A percentile compares a stretch with the other conserved stretches of the same genome.
These are phyloP conservation scores for Pithys albifrons DNA, from an alignment of 2,113 vertebrate genomes.

Conservation along the genomic window DNA sequence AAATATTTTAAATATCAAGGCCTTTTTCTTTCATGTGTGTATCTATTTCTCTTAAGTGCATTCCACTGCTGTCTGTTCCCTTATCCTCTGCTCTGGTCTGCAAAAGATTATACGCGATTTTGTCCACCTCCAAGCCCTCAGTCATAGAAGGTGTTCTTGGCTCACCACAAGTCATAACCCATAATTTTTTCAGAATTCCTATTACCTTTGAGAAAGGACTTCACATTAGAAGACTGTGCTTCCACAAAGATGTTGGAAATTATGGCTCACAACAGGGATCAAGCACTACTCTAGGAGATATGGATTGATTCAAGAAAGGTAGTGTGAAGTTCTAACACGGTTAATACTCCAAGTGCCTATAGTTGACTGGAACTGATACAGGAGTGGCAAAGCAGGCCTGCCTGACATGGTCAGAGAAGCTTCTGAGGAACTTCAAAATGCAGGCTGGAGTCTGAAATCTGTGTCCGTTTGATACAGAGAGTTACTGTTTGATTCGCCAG, in stretches of 20 bases:
- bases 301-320: not conserved
- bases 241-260: not conserved
- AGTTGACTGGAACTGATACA: not conserved
- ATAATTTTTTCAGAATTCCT: not conserved
- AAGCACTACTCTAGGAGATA: not conserved
- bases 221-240: not conserved
- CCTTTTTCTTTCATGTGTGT: conserved; percentile 76
- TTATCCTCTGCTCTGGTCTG: conserved; percentile 66
- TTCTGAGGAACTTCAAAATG: not conserved
- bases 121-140: conserved; percentile 31
- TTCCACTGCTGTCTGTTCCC: conserved; percentile 71
- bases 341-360: not conserved
- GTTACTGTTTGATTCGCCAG: not conserved
- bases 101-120: conserved; percentile 69
- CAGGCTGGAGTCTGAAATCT: not conserved
- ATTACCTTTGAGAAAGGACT: not conserved
- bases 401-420: not conserved
- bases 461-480: not conserved
- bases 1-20: conserved; percentile 92
- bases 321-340: not conserved
- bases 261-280: not conserved
- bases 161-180: not conserved
- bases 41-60: conserved; percentile 84
- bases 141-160: conserved; percentile 2
- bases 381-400: not conserved